Evolutionary conservation across 2,888 invertebrate species (phyloP), one percentile per base, ranked within the genome.

Genomic region (Caenorhabditis macrosperma): DNA sequence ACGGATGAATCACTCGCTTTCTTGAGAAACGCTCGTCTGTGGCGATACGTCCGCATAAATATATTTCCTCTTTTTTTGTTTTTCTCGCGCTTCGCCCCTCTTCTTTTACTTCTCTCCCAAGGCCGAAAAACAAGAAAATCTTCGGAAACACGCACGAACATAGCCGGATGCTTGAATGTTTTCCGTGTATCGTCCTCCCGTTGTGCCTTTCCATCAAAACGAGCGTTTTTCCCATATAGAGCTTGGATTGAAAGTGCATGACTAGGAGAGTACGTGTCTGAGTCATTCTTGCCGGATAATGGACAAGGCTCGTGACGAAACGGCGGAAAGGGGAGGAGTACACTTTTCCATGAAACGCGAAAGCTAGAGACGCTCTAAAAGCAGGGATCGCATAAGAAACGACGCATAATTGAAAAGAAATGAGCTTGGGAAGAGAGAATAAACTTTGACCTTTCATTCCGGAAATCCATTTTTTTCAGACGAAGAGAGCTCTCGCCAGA

Each of bases 401-500:
- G 15, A 54, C 22, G 33, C 46, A 67, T 55, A 55, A 55, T 57
- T 55, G 33, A 55, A 17, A 30, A 33, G 46, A 26, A 30, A 50
- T 38, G 38, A 15, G 38, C 9, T 10, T n/a, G n/a, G n/a, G 7
- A 38, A 38, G 12, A 15, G 38, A 38, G n/a, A n/a, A n/a, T n/a
- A 38, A 38, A 38, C 38, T 38, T 38, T 38, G 38, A 38, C 38
- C 38, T 38, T 33, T 33, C 6, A 38, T 38, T 38, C 38, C 5
- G 9, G 38, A 38, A 38, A 50, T 46, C n/a, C 41, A 41, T 10
- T 6, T 15, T 59, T 78, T 77, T 59, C 69, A 78, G 85, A 71
- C 59, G 67, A 20, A 74, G 85, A 12, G 74, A 77, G 2, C 68
- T 85, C n/a, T 81, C 81, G 28, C 83, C 85, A 22, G 85, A 85